Base-by-base conservation (phyloP, 2,888 invertebrate genomes). In the Chironomus riparius region DNA sequence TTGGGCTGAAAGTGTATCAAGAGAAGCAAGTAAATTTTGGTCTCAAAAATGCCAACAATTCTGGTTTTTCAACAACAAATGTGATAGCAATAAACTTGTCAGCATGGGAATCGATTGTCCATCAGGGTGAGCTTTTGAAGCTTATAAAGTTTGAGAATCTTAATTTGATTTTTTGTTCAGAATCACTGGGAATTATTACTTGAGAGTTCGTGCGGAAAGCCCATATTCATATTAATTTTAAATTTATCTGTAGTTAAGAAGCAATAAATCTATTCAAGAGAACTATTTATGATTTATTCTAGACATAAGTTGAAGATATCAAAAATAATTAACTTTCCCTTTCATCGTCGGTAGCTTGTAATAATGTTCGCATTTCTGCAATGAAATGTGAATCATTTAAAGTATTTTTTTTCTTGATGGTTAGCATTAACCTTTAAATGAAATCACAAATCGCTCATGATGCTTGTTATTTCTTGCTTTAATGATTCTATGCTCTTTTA, bases 31-130 rank as follows among this genome's bases (percentile, higher is more conserved):
- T 71, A 84, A 85, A 0, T 88, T 88, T 78, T 85, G 87, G 2
- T 85, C 88, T 0, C 87, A 88, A 0, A 86, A 86, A 0, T 86
- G 87, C 0, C 86, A 86, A 69, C 85, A 84, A 28, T 88, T 87
- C 82, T 80, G 83, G 13, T 87, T 87, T 77, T 88, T 88, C 79
- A 86, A 86, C 78, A 85, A 78, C 7, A 81, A 81, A 77, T 75
- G 79, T 0, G 70, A 76, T 18, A 70, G 68, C 13, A 47, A 69
- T n/a, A 21, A 61, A 4, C 4, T 70, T 38, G 62, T 68, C 21
- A 65, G 75, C 50, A 83, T 84, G 84, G 83, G 83, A 12, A 81
- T 82, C 18, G 79, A 81, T 76, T 83, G 83, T 77, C 81, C 83
- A 47, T 79, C 80, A 22, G 80, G 79, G 83, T 83, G 80, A 78